These are phyloP conservation scores for Octopus sinensis DNA, from an alignment of 1,140 invertebrate genomes.

Conservation along the genomic window DNA sequence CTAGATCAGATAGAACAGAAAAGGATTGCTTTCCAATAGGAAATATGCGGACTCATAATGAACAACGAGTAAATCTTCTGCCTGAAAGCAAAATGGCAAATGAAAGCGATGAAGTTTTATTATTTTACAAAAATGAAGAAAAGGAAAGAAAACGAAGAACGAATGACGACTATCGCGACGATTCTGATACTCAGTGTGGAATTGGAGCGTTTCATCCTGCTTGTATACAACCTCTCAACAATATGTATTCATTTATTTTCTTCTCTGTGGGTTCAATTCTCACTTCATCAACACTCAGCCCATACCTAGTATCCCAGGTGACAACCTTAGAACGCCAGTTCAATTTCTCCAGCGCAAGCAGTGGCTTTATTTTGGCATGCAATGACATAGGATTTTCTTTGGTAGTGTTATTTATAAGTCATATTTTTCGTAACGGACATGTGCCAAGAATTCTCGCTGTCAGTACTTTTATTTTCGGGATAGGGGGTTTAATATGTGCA, in stretches of 20 bases:
- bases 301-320: slow-evolving; percentile 33
- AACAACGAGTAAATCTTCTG: too few species aligned
- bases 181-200: slow-evolving; percentile 16
- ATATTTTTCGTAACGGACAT: slow-evolving; percentile 26
- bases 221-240: slow-evolving; percentile 26
- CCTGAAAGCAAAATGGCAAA: too few species aligned
- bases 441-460: slow-evolving; percentile 29
- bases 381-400: slow-evolving; percentile 35
- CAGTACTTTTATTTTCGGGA: slow-evolving; percentile 30
- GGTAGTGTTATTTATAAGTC: slow-evolving; percentile 30
- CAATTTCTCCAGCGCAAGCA: slow-evolving; percentile 32
- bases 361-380: slow-evolving; percentile 33
- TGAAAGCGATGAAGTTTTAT: too few species aligned
- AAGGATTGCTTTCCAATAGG: too few species aligned
- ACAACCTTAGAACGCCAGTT: slow-evolving; percentile 38
- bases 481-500: slow-evolving; percentile 32
- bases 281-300: slow-evolving; percentile 32
- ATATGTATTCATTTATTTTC: slow-evolving; percentile 30
- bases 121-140: too few species aligned
- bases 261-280: slow-evolving; percentile 35
- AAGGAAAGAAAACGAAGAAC: too few species aligned
- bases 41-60: too few species aligned
- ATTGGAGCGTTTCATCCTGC: slow-evolving; percentile 15
- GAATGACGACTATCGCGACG: too few species aligned
- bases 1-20: too few species aligned